These are phyloP conservation scores for Trissolcus brochymenae DNA, from an alignment of 2,888 invertebrate genomes.

Conservation along the genomic window DNA sequence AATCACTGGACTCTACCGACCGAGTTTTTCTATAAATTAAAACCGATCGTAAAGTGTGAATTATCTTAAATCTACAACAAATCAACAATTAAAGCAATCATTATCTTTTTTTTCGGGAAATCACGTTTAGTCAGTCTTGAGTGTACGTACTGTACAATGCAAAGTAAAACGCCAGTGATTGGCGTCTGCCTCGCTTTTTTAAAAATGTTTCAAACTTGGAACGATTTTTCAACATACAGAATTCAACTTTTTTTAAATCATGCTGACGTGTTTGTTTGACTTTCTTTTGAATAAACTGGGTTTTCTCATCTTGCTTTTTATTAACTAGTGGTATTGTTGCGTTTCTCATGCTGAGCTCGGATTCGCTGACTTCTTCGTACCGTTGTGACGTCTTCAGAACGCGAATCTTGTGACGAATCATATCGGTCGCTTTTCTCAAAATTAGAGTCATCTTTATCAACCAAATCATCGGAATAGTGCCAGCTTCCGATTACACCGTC, in stretches of 20 bases:
- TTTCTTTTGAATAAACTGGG: neutral
- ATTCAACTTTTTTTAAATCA: no score
- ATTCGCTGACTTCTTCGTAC: conserved; percentile 69
- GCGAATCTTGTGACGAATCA: conserved; percentile 36
- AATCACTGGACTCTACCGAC: neutral
- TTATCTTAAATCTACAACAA: no score
- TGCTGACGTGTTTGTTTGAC: neutral
- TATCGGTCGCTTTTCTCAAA: conserved; percentile 61
- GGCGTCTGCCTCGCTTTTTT: neutral
- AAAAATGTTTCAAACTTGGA: neutral
- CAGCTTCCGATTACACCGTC: conserved; percentile 73
- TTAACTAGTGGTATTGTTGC: conserved; percentile 60
- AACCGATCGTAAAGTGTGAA: no score
- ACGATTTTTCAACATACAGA: conserved; percentile 1
- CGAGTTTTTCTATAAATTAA: no score
- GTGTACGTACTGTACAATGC: conserved; percentile 62
- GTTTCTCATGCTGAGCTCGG: conserved; percentile 64
- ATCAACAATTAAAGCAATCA: no score
- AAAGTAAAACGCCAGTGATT: neutral
- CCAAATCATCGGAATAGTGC: conserved; percentile 65
- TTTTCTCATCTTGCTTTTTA: neutral
- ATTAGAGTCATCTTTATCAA: conserved; percentile 42
- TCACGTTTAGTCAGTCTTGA: conserved; percentile 56
- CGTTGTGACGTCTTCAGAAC: conserved; percentile 6
- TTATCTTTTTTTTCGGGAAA: neutral